Conservation (phyloP, 1,140 invertebrate species). For the Zaprionus gabonicus region DNA sequence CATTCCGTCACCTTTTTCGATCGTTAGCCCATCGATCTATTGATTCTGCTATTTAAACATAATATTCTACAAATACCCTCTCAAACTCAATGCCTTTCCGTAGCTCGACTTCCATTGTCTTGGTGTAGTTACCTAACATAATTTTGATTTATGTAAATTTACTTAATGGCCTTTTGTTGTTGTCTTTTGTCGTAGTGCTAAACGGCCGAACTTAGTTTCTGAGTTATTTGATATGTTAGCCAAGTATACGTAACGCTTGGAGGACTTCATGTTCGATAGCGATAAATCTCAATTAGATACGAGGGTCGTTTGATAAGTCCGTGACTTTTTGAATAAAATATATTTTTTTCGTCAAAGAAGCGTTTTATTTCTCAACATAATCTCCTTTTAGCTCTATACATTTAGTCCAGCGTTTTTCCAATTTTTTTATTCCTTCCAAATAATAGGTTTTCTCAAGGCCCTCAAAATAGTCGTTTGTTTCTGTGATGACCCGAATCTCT, state of each 20-base stretch:
- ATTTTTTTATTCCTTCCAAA: too few species aligned
- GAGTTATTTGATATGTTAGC: slow-evolving; percentile 44
- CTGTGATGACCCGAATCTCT: too few species aligned
- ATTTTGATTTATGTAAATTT: slow-evolving; percentile 76
- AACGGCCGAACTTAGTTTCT: slow-evolving; percentile 63
- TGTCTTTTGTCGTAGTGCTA: slow-evolving; percentile 64
- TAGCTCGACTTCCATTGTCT: slow-evolving; percentile 36
- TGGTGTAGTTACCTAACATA: slow-evolving; percentile 29
- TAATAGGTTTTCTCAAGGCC: too few species aligned
- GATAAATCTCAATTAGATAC: slow-evolving; percentile 15
- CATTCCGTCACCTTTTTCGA: not conserved
- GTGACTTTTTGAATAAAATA: too few species aligned
- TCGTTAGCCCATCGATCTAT: slow-evolving; percentile 23
- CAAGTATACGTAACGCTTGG: slow-evolving; percentile 11
- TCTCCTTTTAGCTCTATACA: too few species aligned
- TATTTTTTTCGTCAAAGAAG: too few species aligned
- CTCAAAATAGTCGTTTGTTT: too few species aligned
- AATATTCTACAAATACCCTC: slow-evolving; percentile 61
- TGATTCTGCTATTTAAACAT: slow-evolving; percentile 60
- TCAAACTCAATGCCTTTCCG: slow-evolving; percentile 29
- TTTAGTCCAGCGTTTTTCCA: too few species aligned
- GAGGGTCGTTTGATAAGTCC: too few species aligned
- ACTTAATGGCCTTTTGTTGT: slow-evolving; percentile 79
- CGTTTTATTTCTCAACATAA: too few species aligned
- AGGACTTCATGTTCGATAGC: not conserved